Percentiles rank a stretch among this genome's conserved stretches.
Conservation (phyloP, 2,888 invertebrate genomes). For the Invenusta paracnida region DNA sequence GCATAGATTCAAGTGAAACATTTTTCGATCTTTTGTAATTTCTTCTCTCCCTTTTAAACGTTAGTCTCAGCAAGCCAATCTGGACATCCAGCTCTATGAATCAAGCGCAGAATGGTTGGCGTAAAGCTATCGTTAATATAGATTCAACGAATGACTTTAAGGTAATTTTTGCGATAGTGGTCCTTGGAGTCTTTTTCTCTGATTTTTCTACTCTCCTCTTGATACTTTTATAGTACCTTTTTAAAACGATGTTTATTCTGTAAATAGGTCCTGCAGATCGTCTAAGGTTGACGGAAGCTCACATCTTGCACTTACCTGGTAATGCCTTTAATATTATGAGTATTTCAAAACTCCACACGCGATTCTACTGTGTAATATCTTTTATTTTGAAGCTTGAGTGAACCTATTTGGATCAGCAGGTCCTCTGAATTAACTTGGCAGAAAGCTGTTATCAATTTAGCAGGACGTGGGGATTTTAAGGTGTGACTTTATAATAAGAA, state of each 20-base stretch:
- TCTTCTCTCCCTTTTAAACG: neutral
- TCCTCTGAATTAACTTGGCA: neutral
- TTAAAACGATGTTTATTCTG: neutral
- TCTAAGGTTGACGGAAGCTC: constrained; percentile 6
- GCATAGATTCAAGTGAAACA: neutral
- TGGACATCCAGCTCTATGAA: neutral
- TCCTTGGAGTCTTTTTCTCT: neutral
- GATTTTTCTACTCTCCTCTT: neutral
- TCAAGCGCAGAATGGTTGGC: neutral
- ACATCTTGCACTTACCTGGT: constrained; percentile 15
- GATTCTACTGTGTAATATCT: neutral
- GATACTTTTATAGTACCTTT: neutral
- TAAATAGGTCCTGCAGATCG: neutral
- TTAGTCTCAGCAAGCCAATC: constrained; percentile 21
- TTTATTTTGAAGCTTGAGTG: constrained; percentile 2
- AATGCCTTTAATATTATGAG: neutral
- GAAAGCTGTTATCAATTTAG: neutral
- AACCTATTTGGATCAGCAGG: neutral
- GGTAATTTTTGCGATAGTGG: constrained; percentile 18
- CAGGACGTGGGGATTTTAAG: neutral
- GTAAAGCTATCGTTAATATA: neutral
- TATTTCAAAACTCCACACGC: too few relatives aligned
- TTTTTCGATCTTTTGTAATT: neutral
- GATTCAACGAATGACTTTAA: constrained; percentile 32
- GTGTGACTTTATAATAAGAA: neutral